These are phyloP conservation scores for Zalophus californianus DNA, from an alignment of 2,797 vertebrate species.

Conservation along the genomic window DNA sequence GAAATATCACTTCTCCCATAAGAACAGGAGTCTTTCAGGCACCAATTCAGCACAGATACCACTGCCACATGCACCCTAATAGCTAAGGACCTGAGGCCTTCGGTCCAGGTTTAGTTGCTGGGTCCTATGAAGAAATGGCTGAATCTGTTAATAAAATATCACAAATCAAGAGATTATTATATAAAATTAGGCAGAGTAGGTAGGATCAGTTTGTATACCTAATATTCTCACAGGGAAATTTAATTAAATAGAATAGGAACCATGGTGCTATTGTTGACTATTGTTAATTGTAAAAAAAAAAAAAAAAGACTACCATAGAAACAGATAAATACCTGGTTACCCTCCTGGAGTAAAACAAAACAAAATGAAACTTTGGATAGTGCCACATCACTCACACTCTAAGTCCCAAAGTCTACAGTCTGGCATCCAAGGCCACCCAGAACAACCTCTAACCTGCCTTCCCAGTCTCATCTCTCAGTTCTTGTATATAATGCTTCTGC, in stretches of 20 bases:
- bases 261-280: not conserved
- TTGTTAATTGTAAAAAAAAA: not conserved
- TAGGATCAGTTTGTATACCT: not conserved
- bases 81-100: not conserved
- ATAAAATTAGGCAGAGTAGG: not conserved
- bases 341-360: not conserved
- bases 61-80: not conserved
- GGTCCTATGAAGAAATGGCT: not conserved
- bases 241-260: conserved; percentile 1
- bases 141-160: conserved; percentile 9
- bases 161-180: not conserved
- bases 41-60: not conserved
- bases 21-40: not conserved
- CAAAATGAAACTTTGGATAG: not conserved
- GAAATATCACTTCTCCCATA: not conserved
- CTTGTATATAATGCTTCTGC: not conserved
- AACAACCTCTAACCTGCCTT: not conserved
- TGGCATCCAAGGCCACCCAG: not conserved
- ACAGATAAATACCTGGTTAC: not conserved
- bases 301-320: not conserved
- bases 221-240: not conserved
- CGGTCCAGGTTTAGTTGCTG: not conserved
- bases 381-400: not conserved
- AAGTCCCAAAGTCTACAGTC: not conserved
- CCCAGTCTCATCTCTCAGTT: not conserved